phyloP scores from a whole-genome alignment of 2,888 invertebrate species.

The Teleiodes luculella region DNA sequence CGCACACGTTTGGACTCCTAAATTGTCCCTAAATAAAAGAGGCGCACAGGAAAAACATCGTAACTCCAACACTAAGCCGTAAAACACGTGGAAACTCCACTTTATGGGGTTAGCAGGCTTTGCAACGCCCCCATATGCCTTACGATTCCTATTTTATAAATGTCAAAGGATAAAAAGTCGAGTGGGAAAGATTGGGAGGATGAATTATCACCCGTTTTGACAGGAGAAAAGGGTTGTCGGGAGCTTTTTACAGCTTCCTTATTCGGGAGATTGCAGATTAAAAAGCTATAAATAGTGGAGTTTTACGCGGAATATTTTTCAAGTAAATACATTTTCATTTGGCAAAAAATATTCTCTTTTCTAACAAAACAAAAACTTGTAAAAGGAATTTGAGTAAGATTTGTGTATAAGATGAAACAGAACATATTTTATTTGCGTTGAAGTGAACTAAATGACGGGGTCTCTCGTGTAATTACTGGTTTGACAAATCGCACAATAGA shows the following conservation, averaged over 20 bases:
- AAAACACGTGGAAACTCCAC: slow-evolving; percentile 61
- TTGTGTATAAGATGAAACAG: no score
- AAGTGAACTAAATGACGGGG: no score
- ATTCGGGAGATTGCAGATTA: slow-evolving; percentile 10
- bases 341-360: no score
- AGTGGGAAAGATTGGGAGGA: slow-evolving; percentile 42
- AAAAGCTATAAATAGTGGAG: slow-evolving; percentile 9
- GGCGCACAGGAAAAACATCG: slow-evolving; percentile 32
- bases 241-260: slow-evolving; percentile 20
- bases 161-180: slow-evolving; percentile 47
- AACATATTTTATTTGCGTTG: no score
- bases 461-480: no score
- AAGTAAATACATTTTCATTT: not conserved
- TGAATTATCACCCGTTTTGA: slow-evolving; percentile 33
- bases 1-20: slow-evolving; percentile 46
- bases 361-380: no score
- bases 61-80: slow-evolving; percentile 51
- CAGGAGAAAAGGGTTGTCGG: slow-evolving; percentile 16
- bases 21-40: slow-evolving; percentile 49
- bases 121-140: slow-evolving; percentile 6
- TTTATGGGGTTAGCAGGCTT: slow-evolving; percentile 53
- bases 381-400: no score
- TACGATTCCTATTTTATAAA: slow-evolving; percentile 60
- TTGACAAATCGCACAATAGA: no score
- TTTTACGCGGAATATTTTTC: not conserved